Conservation (phyloP, 2,113 vertebrate species). For the Pyxicephalus adspersus region DNA sequence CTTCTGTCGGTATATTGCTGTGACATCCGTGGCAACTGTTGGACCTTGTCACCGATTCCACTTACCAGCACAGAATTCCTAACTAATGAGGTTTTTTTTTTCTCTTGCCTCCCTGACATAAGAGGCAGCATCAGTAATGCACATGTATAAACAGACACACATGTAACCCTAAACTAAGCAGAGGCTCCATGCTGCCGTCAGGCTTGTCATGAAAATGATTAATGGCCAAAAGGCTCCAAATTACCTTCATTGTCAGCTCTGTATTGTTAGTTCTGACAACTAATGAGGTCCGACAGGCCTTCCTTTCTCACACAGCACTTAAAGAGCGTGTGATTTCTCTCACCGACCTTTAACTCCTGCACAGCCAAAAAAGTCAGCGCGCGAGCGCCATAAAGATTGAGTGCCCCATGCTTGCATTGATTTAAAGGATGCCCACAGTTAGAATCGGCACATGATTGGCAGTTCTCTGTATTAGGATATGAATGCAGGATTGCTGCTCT, state of each 20-base stretch:
- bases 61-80: conserved; percentile 53
- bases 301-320: conserved; percentile 57
- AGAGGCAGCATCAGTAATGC: conserved; percentile 52
- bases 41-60: conserved; percentile 56
- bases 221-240: conserved; percentile 57
- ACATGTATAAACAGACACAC: conserved; percentile 57
- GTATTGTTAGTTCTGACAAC: conserved; percentile 57
- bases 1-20: conserved; percentile 43
- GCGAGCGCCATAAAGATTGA: background rate
- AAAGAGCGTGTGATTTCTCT: conserved; percentile 54
- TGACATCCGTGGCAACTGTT: conserved; percentile 55
- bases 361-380: conserved; percentile 20
- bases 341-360: conserved; percentile 52
- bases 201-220: conserved; percentile 56
- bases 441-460: background rate
- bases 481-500: too few species aligned
- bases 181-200: conserved; percentile 53
- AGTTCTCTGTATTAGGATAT: too few species aligned
- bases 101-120: conserved; percentile 28
- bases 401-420: background rate
- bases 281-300: conserved; percentile 56
- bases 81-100: conserved; percentile 51
- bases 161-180: conserved; percentile 57
- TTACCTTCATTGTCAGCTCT: conserved; percentile 57
- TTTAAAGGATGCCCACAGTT: background rate